Percentiles rank a stretch among this genome's conserved stretches.
phyloP scores from a whole-genome alignment of 2,888 invertebrate species.

The Brenthis ino region DNA sequence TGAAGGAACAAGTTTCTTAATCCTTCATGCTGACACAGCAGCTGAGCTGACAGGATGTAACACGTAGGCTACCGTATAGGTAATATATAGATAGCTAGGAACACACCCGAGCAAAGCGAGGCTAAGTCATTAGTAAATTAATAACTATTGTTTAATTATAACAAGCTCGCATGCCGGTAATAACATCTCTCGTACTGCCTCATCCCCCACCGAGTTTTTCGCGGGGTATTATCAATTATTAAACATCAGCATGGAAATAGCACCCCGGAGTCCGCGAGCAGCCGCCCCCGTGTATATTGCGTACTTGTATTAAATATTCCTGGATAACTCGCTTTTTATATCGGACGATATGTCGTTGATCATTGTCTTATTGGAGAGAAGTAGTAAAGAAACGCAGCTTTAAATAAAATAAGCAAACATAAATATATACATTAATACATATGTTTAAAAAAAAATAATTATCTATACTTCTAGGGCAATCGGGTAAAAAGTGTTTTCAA shows the following conservation, averaged over 20 bases:
- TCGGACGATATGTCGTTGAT: conserved; percentile 34
- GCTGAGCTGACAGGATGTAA: too few species aligned
- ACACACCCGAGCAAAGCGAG: too few species aligned
- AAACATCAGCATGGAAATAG: conserved; percentile 82
- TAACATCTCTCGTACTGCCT: conserved; percentile 54
- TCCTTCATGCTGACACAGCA: too few species aligned
- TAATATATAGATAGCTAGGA: too few species aligned
- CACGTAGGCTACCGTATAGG: too few species aligned
- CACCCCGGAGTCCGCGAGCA: conserved; percentile 74
- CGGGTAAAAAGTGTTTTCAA: too few species aligned
- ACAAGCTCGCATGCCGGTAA: conserved; percentile 40
- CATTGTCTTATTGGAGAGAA: not conserved
- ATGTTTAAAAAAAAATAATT: too few species aligned
- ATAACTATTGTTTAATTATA: not conserved
- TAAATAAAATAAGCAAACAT: too few species aligned
- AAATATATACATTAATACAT: too few species aligned
- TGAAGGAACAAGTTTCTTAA: too few species aligned
- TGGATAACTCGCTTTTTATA: conserved; percentile 58
- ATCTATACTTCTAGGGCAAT: too few species aligned
- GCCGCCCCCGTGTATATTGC: conserved; percentile 67
- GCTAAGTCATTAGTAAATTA: not conserved
- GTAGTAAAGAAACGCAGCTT: too few species aligned
- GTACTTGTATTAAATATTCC: conserved; percentile 79
- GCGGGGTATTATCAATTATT: conserved; percentile 83
- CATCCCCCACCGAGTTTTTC: conserved; percentile 73